Evolutionary conservation across 1,140 invertebrate genomes (phyloP), one percentile per base, ranked within the genome.

Genomic region (Pseudomyrmex gracilis): DNA sequence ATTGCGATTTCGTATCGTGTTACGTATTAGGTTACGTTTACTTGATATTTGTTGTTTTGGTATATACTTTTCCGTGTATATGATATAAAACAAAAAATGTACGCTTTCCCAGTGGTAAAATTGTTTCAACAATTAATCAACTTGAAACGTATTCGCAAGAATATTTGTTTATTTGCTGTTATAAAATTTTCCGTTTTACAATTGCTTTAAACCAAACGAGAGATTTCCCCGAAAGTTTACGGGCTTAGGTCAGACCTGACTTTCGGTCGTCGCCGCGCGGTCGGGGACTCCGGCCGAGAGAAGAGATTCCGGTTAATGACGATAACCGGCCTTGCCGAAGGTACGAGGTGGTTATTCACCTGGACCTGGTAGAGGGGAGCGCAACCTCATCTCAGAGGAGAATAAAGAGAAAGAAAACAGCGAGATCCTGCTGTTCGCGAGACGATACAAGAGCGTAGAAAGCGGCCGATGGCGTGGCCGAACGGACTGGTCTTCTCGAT

Each of bases 311-410:
- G 64, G 53, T 80, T 80, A 80, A 80, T 58, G 76, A 80, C 76
- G 66, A 80, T 80, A 80, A 70, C 76, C 76, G 76, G 66, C 76
- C 76, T 80, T 80, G 76, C 76, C 76, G 76, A 80, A 70, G 76
- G 66, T 63, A 63, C 43, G 70, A 51, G 70, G n/a, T 73, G 71
- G 78, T 82, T 82, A 73, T 82, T 82, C 78, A 73, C 67, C 67
- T 61, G 78, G 57, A 47, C 49, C 68, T 12, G 45, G 47, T 34
- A 47, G 73, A 67, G 34, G 34, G 34, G 49, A 68, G 51, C 12
- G 53, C 9, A 47, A 8, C 24, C 20, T 63, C 60, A 43, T 58
- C 34, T 53, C 34, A 7, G 8, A 7, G 8, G 20, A 58, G 77
- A 80, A 34, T 53, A 53, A 34, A 58, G 55, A 43, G 24, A 66